Evolutionary conservation across 2,888 invertebrate genomes (phyloP).

Genomic region (Slavum lentiscoides): DNA sequence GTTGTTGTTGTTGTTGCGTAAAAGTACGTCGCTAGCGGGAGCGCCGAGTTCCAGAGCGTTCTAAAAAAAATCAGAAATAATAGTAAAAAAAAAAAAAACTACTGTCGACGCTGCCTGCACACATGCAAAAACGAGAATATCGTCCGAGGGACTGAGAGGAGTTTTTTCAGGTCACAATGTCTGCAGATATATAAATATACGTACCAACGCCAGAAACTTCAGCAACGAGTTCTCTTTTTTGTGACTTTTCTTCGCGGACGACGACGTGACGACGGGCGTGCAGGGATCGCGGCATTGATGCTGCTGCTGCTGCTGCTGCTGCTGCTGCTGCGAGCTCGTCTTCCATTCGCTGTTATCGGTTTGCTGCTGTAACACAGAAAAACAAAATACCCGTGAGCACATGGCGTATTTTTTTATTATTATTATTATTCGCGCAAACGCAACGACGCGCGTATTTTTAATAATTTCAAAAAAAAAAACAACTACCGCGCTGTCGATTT

Average conservation of each 20-base stretch:
- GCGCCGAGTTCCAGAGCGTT: slow-evolving; percentile 89
- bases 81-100: slow-evolving; percentile 52
- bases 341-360: slow-evolving; percentile 48
- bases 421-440: too few relatives aligned
- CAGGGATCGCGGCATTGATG: background rate
- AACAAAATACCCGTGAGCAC: background rate
- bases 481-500: too few relatives aligned
- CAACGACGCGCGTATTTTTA: too few relatives aligned
- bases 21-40: slow-evolving; percentile 82
- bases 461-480: background rate
- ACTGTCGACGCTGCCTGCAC: too few relatives aligned
- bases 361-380: slow-evolving; percentile 41
- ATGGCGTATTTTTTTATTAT: too few relatives aligned
- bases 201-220: slow-evolving; percentile 68
- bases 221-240: slow-evolving; percentile 65
- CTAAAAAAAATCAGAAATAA: too few relatives aligned
- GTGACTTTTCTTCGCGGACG: slow-evolving; percentile 52
- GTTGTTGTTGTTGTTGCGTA: slow-evolving; percentile 59
- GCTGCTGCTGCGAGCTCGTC: background rate
- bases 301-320: too few relatives aligned
- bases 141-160: too few relatives aligned
- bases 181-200: too few relatives aligned
- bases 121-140: slow-evolving; percentile 3
- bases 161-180: too few relatives aligned
- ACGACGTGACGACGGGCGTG: slow-evolving; percentile 1